These are phyloP conservation scores for Rhinolophus sinicus DNA, from an alignment of 2,113 vertebrate genomes.

Conservation along the genomic window DNA sequence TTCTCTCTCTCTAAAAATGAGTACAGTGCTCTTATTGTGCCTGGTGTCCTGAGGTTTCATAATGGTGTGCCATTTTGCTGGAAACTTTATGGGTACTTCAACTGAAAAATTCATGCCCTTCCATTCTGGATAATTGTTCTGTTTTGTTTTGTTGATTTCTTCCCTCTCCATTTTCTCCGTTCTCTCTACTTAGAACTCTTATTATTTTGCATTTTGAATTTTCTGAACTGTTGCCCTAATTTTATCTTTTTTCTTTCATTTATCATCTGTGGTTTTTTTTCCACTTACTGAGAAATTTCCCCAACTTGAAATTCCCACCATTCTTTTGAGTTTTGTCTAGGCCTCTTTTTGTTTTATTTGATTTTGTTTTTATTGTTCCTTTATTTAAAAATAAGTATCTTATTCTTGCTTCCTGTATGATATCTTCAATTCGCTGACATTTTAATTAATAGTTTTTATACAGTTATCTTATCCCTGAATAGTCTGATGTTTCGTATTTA, in stretches of 20 bases:
- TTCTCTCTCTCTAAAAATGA: background rate
- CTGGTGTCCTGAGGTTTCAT: background rate
- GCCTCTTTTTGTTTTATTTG: background rate
- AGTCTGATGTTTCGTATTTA: background rate
- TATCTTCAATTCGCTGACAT: slow-evolving; percentile 14
- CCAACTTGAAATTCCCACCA: background rate
- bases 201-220: background rate
- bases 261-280: background rate
- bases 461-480: background rate
- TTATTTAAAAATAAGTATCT: background rate
- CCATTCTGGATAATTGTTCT: background rate
- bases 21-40: background rate
- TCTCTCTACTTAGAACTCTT: background rate
- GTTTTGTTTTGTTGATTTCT: background rate
- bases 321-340: background rate
- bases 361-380: background rate
- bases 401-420: background rate
- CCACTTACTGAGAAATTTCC: background rate
- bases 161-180: background rate
- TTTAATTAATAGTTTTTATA: background rate
- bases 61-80: background rate
- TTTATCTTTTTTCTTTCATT: slow-evolving; percentile 22
- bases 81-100: background rate
- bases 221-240: background rate
- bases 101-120: background rate